A percentile compares a stretch with the other conserved stretches of the same genome.
Evolutionary conservation across 2,888 invertebrate genomes (phyloP).

Genomic region (Uropetala carovei): DNA sequence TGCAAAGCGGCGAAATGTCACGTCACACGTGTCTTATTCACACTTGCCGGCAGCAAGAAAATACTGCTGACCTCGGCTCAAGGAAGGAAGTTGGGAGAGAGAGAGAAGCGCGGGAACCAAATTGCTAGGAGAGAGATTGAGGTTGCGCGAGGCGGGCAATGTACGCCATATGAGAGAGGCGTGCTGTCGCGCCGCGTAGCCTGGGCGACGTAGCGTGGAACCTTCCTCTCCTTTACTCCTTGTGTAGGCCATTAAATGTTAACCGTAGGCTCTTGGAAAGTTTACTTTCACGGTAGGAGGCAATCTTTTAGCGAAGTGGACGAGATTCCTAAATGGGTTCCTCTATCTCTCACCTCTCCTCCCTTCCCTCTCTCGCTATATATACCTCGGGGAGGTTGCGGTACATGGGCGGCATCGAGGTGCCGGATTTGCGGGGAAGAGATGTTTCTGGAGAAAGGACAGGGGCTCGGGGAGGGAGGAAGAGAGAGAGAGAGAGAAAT

Average conservation of each 20-base stretch:
- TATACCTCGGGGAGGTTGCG: background rate
- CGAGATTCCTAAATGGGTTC: background rate
- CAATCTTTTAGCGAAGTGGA: slow-evolving; percentile 4
- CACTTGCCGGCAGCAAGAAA: too few relatives aligned
- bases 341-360: background rate
- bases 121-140: too few relatives aligned
- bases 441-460: background rate
- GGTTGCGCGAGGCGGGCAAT: too few relatives aligned
- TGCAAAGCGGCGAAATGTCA: too few relatives aligned
- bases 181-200: too few relatives aligned
- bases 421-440: background rate
- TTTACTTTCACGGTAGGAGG: background rate
- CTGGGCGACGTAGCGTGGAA: background rate
- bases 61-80: too few relatives aligned
- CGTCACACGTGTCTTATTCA: too few relatives aligned
- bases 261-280: background rate
- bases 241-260: background rate
- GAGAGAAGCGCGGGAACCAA: too few relatives aligned
- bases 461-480: background rate
- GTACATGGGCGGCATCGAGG: background rate
- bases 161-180: too few relatives aligned
- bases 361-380: background rate
- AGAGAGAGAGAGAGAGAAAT: background rate
- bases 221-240: background rate
- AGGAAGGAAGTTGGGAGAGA: too few relatives aligned